Evolutionary conservation across 1,140 invertebrate species (phyloP).

Genomic region (Cheumatopsyche charites): DNA sequence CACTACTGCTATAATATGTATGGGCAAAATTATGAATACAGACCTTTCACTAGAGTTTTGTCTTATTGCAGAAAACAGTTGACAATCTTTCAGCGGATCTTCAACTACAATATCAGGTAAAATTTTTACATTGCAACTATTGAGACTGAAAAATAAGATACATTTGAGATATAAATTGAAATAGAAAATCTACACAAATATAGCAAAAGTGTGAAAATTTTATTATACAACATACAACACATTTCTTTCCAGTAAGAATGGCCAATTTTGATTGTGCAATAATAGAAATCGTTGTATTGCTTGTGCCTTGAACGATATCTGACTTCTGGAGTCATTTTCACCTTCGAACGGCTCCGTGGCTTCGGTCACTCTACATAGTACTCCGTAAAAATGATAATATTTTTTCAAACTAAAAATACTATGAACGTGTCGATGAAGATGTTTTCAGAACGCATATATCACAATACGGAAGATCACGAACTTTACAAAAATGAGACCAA

Average conservation of each 20-base stretch:
- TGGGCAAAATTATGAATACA: no score
- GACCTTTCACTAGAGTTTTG: slow-evolving; percentile 24
- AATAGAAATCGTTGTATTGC: slow-evolving; percentile 53
- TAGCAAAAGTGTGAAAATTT: slow-evolving; percentile 45
- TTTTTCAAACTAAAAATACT: no score
- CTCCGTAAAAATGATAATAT: slow-evolving; percentile 53
- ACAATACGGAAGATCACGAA: slow-evolving; percentile 51
- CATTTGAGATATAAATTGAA: not conserved
- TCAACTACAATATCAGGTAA: slow-evolving; percentile 38
- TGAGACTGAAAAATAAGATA: slow-evolving; percentile 35
- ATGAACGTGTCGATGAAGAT: no score
- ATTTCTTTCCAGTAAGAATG: slow-evolving; percentile 2
- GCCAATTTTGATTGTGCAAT: slow-evolving; percentile 7
- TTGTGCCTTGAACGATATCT: slow-evolving; percentile 53
- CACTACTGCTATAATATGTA: no score
- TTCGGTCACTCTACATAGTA: slow-evolving; percentile 57
- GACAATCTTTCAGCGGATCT: slow-evolving; percentile 37
- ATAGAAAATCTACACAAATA: not conserved
- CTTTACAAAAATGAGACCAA: slow-evolving; percentile 58
- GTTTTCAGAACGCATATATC: no score
- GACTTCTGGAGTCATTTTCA: not conserved
- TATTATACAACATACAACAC: slow-evolving; percentile 18
- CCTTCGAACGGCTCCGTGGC: slow-evolving; percentile 33
- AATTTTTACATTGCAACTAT: slow-evolving; percentile 38
- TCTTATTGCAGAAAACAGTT: slow-evolving; percentile 28